Percentiles rank a stretch among this genome's conserved stretches.
These are phyloP conservation scores for Esox lucius DNA, from an alignment of 2,797 vertebrate genomes.

Conservation along the genomic window DNA sequence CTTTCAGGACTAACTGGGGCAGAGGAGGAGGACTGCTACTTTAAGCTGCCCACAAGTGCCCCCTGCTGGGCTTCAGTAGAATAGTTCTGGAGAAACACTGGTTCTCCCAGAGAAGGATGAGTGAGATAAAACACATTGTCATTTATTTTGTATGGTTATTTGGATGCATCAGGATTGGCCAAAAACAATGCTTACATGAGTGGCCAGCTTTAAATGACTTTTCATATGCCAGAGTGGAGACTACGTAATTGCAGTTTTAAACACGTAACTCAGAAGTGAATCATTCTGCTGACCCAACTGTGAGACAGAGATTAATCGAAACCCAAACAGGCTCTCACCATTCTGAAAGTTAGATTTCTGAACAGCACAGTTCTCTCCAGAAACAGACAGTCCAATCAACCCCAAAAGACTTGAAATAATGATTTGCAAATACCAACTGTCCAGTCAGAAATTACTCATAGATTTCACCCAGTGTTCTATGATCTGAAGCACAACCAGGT, in stretches of 20 bases:
- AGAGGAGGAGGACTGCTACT: slow-evolving; percentile 21
- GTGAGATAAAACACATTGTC: no score
- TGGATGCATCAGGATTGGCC: no score
- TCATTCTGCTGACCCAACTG: no score
- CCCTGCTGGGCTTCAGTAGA: slow-evolving; percentile 56
- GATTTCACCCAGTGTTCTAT: no score
- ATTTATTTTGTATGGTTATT: no score
- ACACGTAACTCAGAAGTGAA: no score
- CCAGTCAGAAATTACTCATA: background rate
- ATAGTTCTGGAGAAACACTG: background rate
- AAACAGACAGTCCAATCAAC: background rate
- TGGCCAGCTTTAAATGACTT: no score
- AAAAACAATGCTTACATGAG: no score
- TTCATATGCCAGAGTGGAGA: no score
- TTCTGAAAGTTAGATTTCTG: background rate
- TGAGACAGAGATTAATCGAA: no score
- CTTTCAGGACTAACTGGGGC: slow-evolving; percentile 35
- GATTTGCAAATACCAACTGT: background rate
- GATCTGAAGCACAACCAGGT: background rate
- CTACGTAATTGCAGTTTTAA: no score
- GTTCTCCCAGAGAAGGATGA: no score
- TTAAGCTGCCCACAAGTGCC: slow-evolving; percentile 37
- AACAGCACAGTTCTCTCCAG: background rate
- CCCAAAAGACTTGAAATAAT: background rate
- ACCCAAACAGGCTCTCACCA: background rate